Base-by-base conservation (phyloP, 2,888 invertebrate genomes). In the Spodoptera littoralis region DNA sequence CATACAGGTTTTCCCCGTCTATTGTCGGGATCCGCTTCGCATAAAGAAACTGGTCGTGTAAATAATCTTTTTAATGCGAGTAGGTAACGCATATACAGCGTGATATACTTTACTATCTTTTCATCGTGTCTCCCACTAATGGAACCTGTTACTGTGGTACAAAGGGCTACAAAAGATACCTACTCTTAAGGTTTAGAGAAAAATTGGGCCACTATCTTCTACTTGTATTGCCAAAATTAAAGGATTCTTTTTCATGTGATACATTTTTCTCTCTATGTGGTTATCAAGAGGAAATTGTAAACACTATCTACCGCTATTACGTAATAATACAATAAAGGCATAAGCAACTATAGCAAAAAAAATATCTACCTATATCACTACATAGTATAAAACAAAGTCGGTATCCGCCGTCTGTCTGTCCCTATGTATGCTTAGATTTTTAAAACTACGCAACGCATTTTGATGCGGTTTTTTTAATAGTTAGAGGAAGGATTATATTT, bases 81-180 rank as follows among this genome's bases (percentile, higher is more conserved):
- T 63, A 9, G 9, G 36, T 36, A 1, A 36, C 36, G 8, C 36
- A 36, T 36, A 66, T 65, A 73, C 70, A 65, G 62, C 65, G 60
- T 65, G 46, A 57, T 51, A 60, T 60, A 66, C 64, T 72, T 45
- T 46, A 58, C 60, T 66, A 74, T 76, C 79, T 77, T 80, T 84
- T 81, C 74, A 81, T 77, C 79, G 67, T 74, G 62, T 69, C 66
- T 61, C 45, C 60, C 70, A 59, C 79, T 84, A 86, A 86, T 85
- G 85, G 84, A 83, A 72, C 73, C 73, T 73, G 72, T 70, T 81
- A 82, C 73, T 55, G 66, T 70, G 44, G 77, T 76, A 73, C 76
- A 82, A 81, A 83, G 81, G 79, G 65, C 54, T 68, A 73, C 78
- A 77, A 79, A 82, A 75, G 73, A 60, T 47, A 18, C 1, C 18